Evolutionary conservation across 2,113 vertebrate species (phyloP).

Genomic region (Etia nguti): DNA sequence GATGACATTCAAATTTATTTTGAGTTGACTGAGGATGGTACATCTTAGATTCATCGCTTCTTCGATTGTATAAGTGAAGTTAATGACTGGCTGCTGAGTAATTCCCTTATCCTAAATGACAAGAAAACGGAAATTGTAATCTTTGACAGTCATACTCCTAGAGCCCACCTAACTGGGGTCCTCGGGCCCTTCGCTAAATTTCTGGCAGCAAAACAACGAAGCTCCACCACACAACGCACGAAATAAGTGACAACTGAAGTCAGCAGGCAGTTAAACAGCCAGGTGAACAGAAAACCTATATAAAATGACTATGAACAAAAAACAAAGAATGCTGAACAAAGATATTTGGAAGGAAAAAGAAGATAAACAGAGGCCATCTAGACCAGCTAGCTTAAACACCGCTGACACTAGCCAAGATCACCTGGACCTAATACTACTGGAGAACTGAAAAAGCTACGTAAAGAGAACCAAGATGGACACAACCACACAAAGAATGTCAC

Average conservation of each 20-base stretch:
- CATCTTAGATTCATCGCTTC: no score
- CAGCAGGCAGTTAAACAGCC: accelerated
- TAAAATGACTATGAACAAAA: not conserved
- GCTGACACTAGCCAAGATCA: not conserved
- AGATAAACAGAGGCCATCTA: not conserved
- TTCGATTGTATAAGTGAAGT: no score
- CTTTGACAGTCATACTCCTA: no score
- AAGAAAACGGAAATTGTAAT: no score
- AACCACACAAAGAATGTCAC: not conserved
- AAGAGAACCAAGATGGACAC: not conserved
- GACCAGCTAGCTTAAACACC: not conserved
- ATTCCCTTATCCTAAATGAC: no score
- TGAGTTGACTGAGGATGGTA: no score
- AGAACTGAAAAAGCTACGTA: not conserved
- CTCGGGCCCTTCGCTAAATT: no score
- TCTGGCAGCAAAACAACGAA: not conserved
- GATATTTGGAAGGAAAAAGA: not conserved
- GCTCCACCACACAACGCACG: not conserved
- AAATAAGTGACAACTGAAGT: not conserved
- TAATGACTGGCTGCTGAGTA: no score
- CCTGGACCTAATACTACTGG: not conserved
- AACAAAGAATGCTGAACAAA: not conserved
- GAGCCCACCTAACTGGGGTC: no score
- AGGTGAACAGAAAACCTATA: not conserved
- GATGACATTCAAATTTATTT: no score